These are phyloP conservation scores for Halesus radiatus DNA, from an alignment of 1,140 invertebrate genomes.

Conservation along the genomic window DNA sequence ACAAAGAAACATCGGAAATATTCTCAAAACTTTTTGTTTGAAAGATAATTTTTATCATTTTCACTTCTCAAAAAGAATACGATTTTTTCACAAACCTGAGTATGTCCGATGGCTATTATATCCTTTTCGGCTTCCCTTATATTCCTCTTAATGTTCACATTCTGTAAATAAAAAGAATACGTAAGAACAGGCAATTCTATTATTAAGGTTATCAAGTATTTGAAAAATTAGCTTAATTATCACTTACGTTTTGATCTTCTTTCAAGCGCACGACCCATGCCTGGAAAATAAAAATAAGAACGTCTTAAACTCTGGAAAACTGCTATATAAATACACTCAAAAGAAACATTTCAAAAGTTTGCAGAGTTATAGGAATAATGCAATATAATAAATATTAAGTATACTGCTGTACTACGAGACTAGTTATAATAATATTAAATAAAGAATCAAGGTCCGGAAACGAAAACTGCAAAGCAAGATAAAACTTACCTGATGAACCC, in stretches of 20 bases:
- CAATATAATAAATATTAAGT: no score
- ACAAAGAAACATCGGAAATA: conserved; percentile 34
- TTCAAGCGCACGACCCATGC: conserved; percentile 72
- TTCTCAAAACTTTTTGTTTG: conserved; percentile 22
- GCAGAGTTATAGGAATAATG: no score
- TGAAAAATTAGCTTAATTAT: conserved; percentile 16
- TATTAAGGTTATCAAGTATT: neutral
- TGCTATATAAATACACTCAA: neutral
- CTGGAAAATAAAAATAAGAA: conserved; percentile 64
- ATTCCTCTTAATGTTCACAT: conserved; percentile 66
- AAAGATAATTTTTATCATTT: conserved; percentile 1
- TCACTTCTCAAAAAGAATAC: neutral
- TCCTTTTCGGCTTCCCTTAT: conserved; percentile 71
- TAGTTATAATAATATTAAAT: no score
- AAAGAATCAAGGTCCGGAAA: conserved; percentile 40
- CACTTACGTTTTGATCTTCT: conserved; percentile 74
- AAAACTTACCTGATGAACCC: conserved; percentile 76
- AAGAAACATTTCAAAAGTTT: neutral
- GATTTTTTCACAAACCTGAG: conserved; percentile 63
- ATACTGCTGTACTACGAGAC: no score
- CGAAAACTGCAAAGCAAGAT: conserved; percentile 42
- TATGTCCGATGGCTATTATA: conserved; percentile 69
- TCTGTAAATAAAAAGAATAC: conserved; percentile 61
- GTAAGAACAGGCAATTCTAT: conserved; percentile 10
- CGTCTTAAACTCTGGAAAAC: conserved; percentile 2